Percentiles rank a stretch among this genome's conserved stretches.
Evolutionary conservation across 2,888 invertebrate species (phyloP).

Genomic region (Athalia rosae): DNA sequence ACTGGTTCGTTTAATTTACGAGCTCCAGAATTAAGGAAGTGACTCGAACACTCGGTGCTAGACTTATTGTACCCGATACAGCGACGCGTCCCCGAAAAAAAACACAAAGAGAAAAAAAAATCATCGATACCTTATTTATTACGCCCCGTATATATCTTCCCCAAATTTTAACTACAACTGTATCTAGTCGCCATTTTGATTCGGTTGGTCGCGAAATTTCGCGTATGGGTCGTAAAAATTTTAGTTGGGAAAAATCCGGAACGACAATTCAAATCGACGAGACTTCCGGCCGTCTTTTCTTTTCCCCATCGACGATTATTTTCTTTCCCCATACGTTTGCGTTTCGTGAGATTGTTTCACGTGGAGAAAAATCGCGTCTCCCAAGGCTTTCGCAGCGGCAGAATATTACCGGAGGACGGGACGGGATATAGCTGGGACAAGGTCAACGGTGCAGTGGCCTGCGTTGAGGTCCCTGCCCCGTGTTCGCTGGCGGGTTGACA

Average conservation of each 20-base stretch:
- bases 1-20: constrained; percentile 8
- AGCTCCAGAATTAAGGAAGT: not conserved
- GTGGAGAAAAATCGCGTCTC: not conserved
- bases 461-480: constrained; percentile 62
- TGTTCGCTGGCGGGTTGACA: constrained; percentile 33
- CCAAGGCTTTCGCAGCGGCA: not conserved
- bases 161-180: too few species aligned
- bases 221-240: too few species aligned
- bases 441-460: constrained; percentile 69
- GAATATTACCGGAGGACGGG: not conserved
- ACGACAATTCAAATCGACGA: too few species aligned
- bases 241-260: too few species aligned
- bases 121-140: too few species aligned
- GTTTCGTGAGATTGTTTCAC: not conserved
- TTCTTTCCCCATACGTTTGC: not conserved
- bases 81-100: too few species aligned
- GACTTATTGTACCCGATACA: not conserved
- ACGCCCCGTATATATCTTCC: too few species aligned
- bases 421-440: constrained; percentile 62
- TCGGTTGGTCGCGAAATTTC: too few species aligned
- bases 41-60: not conserved
- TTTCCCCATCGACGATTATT: too few species aligned
- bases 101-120: too few species aligned
- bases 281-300: too few species aligned
- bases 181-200: too few species aligned